phyloP scores from a whole-genome alignment of 2,888 invertebrate species.

The Cerceris ruficornis region DNA sequence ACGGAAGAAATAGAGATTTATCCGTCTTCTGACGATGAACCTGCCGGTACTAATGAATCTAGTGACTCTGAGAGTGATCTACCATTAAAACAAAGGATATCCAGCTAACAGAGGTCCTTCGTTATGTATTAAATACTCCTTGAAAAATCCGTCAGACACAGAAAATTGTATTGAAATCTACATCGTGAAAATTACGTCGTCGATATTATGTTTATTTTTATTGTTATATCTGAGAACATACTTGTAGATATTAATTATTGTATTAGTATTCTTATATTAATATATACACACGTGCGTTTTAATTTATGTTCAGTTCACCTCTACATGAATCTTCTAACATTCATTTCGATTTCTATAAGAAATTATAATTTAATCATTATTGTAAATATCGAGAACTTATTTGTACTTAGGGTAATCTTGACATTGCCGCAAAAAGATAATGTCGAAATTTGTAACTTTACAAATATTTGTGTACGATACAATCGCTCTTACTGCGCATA shows the following conservation, averaged over 20 bases:
- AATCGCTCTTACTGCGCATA: conserved; percentile 8
- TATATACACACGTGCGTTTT: conserved; percentile 9
- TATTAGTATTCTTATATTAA: conserved; percentile 41
- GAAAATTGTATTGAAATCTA: conserved; percentile 7
- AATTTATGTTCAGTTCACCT: conserved; percentile 19
- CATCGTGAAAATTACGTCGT: conserved; percentile 12
- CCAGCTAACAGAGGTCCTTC: conserved; percentile 66
- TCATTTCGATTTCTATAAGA: not conserved
- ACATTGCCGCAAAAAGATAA: not conserved
- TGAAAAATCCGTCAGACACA: conserved; percentile 14
- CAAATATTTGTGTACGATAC: conserved; percentile 15
- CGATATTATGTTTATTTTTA: conserved; percentile 33
- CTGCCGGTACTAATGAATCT: conserved; percentile 56
- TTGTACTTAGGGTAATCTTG: not conserved
- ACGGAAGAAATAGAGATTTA: conserved; percentile 47
- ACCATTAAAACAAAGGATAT: conserved; percentile 69
- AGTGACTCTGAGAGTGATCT: conserved; percentile 77
- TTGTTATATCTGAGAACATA: conserved; percentile 10
- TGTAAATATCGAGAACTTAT: conserved; percentile 5
- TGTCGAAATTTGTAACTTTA: conserved; percentile 12
- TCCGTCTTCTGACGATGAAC: conserved; percentile 61
- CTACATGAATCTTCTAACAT: not conserved
- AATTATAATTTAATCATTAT: conserved; percentile 12
- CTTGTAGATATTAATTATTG: conserved; percentile 30
- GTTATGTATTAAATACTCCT: conserved; percentile 24